Evolutionary conservation across 2,113 vertebrate species (phyloP), one percentile per base, ranked within the genome.

Genomic region (Barnardius zonarius): DNA sequence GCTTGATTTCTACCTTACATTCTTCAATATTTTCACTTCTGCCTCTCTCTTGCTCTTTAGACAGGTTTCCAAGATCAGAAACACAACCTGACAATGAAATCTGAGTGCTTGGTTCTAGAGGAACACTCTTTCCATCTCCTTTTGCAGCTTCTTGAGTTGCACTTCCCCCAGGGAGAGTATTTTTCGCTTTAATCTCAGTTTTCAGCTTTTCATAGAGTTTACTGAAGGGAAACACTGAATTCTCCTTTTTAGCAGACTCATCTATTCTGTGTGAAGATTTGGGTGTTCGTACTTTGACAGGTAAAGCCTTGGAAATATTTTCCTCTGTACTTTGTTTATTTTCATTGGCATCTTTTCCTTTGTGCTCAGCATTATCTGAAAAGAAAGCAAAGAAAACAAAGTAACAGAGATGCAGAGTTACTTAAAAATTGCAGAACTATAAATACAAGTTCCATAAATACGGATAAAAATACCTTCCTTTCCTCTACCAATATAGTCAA

Each of bases 151-250:
- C 25, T 43, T 48, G 46, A 48, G 69, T 67, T 10, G 28, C 24
- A 8, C 39, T 62, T 76, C 30, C 14, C 51, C 44, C 30, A 8
- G 5, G 48, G 57, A 93, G 20, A 61, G 27, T 0, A 35, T 72
- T 88, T 49, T 61, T 68, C 49, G 17, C 19, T 41, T 95, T 62
- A 70, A 98, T 76, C 61, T 99, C 97, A 18, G 93, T 89, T 69
- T 98, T 99, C 80, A 98, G 85, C n/a, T 98, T 98, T 95, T 99
- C 96, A 96, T 98, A 99, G 51, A 99, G 97, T 76, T 98, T 95
- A 69, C 51, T 95, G 49, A 99, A 99, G 12, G 98, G 98, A 80
- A 98, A 99, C 78, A 82, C 59, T 46, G 76, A 73, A 37, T 64
- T 86, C 61, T 73, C 52, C 19, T n/a, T 88, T 64, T 54, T 49